These are phyloP conservation scores for Serilophus lunatus DNA, from an alignment of 2,113 vertebrate species.

Conservation along the genomic window DNA sequence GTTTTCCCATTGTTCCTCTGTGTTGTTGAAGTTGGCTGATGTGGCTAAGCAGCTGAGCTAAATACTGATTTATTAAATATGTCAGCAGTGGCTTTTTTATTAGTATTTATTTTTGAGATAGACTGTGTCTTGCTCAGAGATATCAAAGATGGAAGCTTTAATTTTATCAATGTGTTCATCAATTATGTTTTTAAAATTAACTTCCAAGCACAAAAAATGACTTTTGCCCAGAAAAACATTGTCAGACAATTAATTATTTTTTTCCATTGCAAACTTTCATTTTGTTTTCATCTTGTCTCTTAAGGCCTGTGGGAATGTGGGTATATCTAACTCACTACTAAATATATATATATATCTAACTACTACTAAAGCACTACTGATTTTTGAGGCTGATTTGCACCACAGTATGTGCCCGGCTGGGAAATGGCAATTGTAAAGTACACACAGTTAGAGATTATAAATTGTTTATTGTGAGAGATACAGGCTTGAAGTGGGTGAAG, in stretches of 20 bases:
- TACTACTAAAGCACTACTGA: neutral
- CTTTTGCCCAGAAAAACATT: neutral
- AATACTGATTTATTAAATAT: neutral
- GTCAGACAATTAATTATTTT: neutral
- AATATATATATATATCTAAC: neutral
- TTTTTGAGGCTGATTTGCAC: neutral
- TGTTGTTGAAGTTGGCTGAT: neutral
- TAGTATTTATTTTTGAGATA: neutral
- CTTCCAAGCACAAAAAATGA: neutral
- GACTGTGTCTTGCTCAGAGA: neutral
- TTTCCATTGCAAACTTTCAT: neutral
- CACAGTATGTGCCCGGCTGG: neutral
- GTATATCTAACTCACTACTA: neutral
- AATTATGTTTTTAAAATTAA: neutral
- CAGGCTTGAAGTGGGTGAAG: rapidly evolving
- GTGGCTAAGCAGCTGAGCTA: neutral
- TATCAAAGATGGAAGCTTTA: neutral
- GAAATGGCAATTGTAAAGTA: neutral
- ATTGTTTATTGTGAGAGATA: neutral
- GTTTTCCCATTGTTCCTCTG: neutral
- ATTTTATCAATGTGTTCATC: neutral
- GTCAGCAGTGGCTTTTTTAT: neutral
- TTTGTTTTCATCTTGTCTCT: neutral
- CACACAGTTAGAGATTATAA: neutral
- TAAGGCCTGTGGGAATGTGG: neutral